phyloP scores from a whole-genome alignment of 2,113 vertebrate genomes.

The Parus major region DNA sequence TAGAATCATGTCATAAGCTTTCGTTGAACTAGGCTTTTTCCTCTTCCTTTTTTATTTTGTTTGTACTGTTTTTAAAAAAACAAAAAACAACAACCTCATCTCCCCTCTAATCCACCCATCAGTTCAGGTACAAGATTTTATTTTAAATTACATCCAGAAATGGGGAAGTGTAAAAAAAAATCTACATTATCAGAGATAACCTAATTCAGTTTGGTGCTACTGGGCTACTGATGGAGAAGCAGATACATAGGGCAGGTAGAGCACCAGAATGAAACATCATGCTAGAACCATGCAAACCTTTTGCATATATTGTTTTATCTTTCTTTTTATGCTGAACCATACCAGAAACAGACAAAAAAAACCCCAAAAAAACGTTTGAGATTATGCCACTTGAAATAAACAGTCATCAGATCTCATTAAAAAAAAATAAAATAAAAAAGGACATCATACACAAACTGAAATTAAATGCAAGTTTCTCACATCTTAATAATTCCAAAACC shows the following conservation, averaged over 20 bases:
- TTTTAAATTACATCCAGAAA: background rate
- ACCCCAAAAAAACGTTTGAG: background rate
- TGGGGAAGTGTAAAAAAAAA: background rate
- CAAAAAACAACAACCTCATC: background rate
- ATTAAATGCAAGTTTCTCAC: background rate
- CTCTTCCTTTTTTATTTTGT: background rate
- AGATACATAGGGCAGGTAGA: background rate
- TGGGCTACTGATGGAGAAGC: background rate
- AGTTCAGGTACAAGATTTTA: background rate
- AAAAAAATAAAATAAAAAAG: background rate
- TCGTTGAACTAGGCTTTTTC: background rate
- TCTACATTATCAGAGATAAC: background rate
- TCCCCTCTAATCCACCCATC: background rate
- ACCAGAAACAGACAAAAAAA: background rate
- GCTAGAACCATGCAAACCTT: background rate
- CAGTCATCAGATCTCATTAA: background rate
- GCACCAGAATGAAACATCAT: background rate
- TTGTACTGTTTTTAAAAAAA: background rate
- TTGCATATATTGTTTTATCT: background rate
- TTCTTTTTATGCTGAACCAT: background rate
- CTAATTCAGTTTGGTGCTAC: background rate
- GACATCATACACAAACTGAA: background rate
- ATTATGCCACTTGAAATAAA: background rate
- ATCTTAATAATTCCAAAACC: background rate
- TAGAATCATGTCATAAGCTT: slow-evolving; percentile 15